These are phyloP conservation scores for Melanotus villosus DNA, from an alignment of 2,888 invertebrate species.

Conservation along the genomic window DNA sequence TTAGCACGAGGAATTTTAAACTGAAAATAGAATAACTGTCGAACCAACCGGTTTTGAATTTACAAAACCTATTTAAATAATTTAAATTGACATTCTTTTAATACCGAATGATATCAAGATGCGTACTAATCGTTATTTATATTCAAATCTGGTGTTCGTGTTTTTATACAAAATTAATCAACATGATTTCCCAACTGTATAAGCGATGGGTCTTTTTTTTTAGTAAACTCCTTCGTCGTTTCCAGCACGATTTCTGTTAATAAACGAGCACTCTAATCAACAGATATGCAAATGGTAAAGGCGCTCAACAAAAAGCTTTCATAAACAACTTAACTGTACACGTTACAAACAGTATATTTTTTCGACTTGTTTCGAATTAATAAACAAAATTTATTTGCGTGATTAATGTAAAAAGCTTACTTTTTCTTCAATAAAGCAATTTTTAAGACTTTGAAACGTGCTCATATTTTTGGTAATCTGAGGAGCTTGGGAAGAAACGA, in stretches of 20 bases:
- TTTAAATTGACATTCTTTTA: slow-evolving; percentile 66
- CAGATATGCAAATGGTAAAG: slow-evolving; percentile 35
- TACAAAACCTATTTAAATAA: slow-evolving; percentile 64
- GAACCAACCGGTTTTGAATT: slow-evolving; percentile 62
- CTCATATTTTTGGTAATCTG: too few species aligned
- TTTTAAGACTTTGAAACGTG: too few species aligned
- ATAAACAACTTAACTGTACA: slow-evolving; percentile 34
- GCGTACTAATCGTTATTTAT: slow-evolving; percentile 46
- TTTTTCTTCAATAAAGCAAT: too few species aligned
- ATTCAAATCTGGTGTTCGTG: slow-evolving; percentile 42
- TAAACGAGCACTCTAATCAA: slow-evolving; percentile 38
- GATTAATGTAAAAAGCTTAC: slow-evolving; percentile 12
- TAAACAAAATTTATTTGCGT: slow-evolving; percentile 3
- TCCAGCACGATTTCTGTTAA: slow-evolving; percentile 33
- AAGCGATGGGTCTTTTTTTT: slow-evolving; percentile 19
- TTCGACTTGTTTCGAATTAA: too few species aligned
- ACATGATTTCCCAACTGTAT: slow-evolving; percentile 38
- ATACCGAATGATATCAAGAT: slow-evolving; percentile 61
- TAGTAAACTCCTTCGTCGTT: slow-evolving; percentile 20
- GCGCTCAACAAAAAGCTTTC: slow-evolving; percentile 30
- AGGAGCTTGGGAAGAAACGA: too few species aligned
- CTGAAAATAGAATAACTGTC: slow-evolving; percentile 55
- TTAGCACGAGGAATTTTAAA: slow-evolving; percentile 52
- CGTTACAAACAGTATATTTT: too few species aligned
- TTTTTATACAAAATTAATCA: slow-evolving; percentile 44